Evolutionary conservation across 2,888 invertebrate species (phyloP).

Genomic region (Leptopterna dolabrata): DNA sequence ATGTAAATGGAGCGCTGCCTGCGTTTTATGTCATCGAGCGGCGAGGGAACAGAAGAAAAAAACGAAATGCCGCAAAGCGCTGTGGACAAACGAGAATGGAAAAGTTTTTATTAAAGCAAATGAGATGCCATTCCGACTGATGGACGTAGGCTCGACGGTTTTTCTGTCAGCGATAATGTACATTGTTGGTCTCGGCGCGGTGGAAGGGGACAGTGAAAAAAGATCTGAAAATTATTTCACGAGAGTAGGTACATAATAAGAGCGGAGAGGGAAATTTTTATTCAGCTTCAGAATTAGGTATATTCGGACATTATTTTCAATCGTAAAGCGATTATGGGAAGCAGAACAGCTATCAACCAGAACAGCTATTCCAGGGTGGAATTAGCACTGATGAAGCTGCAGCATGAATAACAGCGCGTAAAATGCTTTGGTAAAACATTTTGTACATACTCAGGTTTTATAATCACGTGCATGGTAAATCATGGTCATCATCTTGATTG

Average conservation of each 20-base stretch:
- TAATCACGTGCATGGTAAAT: no score
- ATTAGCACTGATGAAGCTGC: no score
- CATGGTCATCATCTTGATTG: no score
- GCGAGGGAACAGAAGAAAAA: not conserved
- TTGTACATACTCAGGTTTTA: no score
- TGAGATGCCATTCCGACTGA: not conserved
- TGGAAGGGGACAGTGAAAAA: not conserved
- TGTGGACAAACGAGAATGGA: not conserved
- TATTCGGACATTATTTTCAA: not conserved
- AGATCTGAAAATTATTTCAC: not conserved
- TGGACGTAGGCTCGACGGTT: not conserved
- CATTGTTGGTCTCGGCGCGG: not conserved
- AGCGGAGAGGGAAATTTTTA: not conserved
- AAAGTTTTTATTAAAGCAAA: not conserved
- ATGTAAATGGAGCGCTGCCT: not conserved
- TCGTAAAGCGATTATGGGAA: not conserved
- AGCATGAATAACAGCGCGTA: no score
- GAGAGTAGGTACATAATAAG: not conserved
- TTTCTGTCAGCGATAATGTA: not conserved
- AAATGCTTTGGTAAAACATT: no score
- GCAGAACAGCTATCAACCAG: no score
- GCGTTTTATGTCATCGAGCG: not conserved
- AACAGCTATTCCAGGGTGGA: no score
- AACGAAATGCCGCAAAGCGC: not conserved
- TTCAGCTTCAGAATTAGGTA: not conserved